Conservation (phyloP, 1,140 invertebrate genomes). For the Papilio dardanus region DNA sequence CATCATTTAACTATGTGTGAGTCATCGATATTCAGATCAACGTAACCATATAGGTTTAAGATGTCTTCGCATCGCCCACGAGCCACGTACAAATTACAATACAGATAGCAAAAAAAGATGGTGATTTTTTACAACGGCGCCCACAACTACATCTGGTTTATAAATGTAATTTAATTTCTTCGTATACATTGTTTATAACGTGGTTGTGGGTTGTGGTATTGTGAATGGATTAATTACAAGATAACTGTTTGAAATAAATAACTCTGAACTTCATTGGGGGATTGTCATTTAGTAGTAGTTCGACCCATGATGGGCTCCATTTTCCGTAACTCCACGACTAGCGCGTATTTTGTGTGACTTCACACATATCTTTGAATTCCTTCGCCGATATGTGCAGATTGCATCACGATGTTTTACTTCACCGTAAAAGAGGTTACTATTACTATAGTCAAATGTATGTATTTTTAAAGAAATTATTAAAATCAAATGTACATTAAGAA, state of each 20-base stretch:
- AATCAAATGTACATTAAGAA: no score
- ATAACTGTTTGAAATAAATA: not conserved
- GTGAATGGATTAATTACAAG: conserved; percentile 15
- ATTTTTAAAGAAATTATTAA: no score
- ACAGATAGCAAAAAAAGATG: conserved; percentile 8
- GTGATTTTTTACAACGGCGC: not conserved
- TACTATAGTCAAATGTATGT: no score
- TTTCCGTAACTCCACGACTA: no score
- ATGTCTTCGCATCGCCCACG: conserved; percentile 32
- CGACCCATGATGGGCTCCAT: no score
- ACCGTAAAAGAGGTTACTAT: no score
- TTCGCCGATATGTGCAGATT: no score
- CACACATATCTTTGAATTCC: no score
- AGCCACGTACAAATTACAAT: conserved; percentile 23
- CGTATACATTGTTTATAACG: conserved; percentile 12
- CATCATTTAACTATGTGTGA: conserved; percentile 27
- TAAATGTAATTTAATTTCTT: conserved; percentile 13
- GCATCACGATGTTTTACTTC: no score
- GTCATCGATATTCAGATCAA: conserved; percentile 28
- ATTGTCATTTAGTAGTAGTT: no score
- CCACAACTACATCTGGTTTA: conserved; percentile 27
- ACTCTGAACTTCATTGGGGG: no score
- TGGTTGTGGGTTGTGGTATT: conserved; percentile 3
- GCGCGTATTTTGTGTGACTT: no score
- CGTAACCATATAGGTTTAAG: conserved; percentile 34